These are phyloP conservation scores for Tiliacea aurago DNA, from an alignment of 2,888 invertebrate species.

Conservation along the genomic window DNA sequence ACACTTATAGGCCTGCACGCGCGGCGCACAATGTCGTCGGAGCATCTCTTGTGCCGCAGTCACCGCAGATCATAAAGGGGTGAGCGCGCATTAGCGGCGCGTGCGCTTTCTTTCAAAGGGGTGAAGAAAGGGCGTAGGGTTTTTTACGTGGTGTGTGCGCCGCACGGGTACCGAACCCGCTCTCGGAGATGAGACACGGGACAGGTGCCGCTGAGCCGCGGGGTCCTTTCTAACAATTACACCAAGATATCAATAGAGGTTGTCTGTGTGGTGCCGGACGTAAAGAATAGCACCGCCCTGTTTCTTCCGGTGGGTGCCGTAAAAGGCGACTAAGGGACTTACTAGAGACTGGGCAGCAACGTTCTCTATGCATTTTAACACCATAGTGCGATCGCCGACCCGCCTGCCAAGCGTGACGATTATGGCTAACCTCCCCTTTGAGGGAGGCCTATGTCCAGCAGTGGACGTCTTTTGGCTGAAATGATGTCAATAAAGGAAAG, in stretches of 20 bases:
- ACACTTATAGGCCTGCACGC: conserved; percentile 1
- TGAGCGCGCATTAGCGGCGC: conserved; percentile 50
- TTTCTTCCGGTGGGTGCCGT: too few relatives aligned
- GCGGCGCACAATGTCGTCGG: conserved; percentile 26
- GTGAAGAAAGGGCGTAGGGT: conserved; percentile 45
- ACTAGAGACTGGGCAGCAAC: too few relatives aligned
- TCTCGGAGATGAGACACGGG: neutral
- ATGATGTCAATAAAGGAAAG: conserved; percentile 28
- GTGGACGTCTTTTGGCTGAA: too few relatives aligned
- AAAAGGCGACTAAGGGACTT: too few relatives aligned
- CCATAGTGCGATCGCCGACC: too few relatives aligned
- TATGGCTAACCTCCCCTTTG: too few relatives aligned
- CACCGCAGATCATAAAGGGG: conserved; percentile 45
- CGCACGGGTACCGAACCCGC: conserved; percentile 11
- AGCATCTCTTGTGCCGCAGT: conserved; percentile 26
- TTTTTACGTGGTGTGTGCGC: conserved; percentile 51
- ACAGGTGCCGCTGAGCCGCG: conserved; percentile 35
- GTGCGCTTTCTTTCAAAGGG: conserved; percentile 58
- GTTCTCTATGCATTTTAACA: too few relatives aligned
- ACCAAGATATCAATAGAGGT: neutral
- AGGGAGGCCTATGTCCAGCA: too few relatives aligned
- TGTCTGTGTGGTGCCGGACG: too few relatives aligned
- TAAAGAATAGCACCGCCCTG: too few relatives aligned
- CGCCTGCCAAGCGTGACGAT: too few relatives aligned
- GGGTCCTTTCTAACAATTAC: conserved; percentile 27